Base-by-base conservation (phyloP, 2,888 invertebrate genomes). In the Dynastes hyllus region DNA sequence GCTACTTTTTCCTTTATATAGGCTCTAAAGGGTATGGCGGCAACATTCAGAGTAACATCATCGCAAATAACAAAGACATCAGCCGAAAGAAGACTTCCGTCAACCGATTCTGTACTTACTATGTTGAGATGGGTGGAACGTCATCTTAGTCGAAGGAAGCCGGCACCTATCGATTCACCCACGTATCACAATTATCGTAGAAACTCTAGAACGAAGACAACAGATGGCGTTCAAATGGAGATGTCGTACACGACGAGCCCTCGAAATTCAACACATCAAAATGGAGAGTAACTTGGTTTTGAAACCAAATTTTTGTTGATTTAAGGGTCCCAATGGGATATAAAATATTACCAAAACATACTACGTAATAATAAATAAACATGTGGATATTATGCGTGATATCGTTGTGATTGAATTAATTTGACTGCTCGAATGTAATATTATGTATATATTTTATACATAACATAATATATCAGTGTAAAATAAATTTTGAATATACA, bases 11-110 rank as follows among this genome's bases (percentile, higher is more conserved):
- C 9, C 32, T 45, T 70, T 70, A 40, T 40, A 4, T 87, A 96
- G 96, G 96, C 96, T 0, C 90, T 97, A 78, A 96, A 96, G 91
- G 97, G 97, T 88, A 97, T 97, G 96, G 97, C 97, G 0, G 95
- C 96, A 0, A 97, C 97, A 2, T 97, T 97, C 92, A 93, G 97
- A 73, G 95, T 97, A 9, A 94, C 96, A 0, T 94, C 95, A 0
- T 96, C 96, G 0, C 92, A 93, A 86, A 96, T 96, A 84, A 95
- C 95, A 4, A 95, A 95, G 86, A 97, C 97, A 0, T 95, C 95
- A 0, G 97, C 97, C 0, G 96, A 96, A 86, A 92, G 96, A 71
- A 95, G 97, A 80, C 90, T 97, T 66, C 96, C 97, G 0, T 96
- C 95, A 51, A 95, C 97, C 0, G 97, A 97, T 89, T 96, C 96